Conservation (phyloP, 2,797 vertebrate genomes). For the Mormyrops boulengeri region DNA sequence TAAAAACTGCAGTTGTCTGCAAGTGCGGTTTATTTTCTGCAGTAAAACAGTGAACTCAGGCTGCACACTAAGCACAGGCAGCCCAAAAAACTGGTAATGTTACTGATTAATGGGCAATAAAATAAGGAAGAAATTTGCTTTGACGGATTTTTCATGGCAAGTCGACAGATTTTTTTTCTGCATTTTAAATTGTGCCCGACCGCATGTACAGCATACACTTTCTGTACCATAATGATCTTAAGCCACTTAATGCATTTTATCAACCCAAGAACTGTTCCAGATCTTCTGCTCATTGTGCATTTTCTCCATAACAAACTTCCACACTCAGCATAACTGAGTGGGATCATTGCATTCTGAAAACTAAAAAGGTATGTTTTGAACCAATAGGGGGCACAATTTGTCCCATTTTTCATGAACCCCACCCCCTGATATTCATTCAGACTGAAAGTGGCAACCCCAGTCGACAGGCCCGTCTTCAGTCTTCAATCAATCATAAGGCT, state of each 20-base stretch:
- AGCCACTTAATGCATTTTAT: constrained; percentile 1
- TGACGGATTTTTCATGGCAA: neutral
- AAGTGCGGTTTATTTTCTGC: neutral
- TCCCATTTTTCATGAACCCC: neutral
- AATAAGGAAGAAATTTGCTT: neutral
- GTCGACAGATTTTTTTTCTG: neutral
- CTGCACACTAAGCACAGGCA: neutral
- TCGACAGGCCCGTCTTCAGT: neutral
- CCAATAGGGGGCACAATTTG: neutral
- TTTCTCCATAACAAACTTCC: neutral
- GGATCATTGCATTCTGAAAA: neutral
- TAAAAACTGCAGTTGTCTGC: constrained; percentile 6
- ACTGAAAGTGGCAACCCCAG: neutral
- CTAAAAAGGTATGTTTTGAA: neutral
- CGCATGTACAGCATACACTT: neutral
- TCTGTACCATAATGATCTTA: neutral
- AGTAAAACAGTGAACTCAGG: neutral
- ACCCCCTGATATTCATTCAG: neutral
- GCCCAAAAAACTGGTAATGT: neutral
- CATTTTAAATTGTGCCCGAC: neutral
- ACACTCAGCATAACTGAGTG: neutral
- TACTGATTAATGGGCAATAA: neutral
- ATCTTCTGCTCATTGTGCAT: neutral
- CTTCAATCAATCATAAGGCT: neutral
- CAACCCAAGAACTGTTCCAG: neutral